Conservation (phyloP, 2,888 invertebrate species). For the Tenthredo distinguenda region DNA sequence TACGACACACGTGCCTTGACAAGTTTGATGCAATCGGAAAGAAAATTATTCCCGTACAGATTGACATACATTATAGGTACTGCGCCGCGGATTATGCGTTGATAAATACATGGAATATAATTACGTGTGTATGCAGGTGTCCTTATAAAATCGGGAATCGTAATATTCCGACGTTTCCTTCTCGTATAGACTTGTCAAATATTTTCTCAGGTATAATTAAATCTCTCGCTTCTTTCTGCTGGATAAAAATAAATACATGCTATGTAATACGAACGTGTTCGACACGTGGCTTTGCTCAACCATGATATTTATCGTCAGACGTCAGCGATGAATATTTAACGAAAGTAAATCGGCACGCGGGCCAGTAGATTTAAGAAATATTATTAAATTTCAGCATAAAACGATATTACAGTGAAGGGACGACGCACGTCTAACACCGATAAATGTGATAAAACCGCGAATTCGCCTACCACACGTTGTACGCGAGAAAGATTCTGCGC, state of each 20-base stretch:
- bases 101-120: neutral
- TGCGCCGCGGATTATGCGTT: neutral
- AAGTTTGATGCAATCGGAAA: conserved; percentile 10
- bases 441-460: neutral
- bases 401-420: neutral
- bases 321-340: neutral
- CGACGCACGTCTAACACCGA: neutral
- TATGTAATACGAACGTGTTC: conserved; percentile 11
- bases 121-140: neutral
- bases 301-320: conserved; percentile 8
- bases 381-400: neutral
- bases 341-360: neutral
- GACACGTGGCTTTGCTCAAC: conserved; percentile 10
- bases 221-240: neutral
- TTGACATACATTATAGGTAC: neutral
- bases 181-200: too few relatives aligned
- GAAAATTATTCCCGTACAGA: neutral
- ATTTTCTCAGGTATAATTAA: neutral
- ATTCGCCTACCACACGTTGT: neutral
- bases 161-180: neutral
- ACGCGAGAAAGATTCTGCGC: neutral
- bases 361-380: neutral
- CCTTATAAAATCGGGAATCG: neutral
- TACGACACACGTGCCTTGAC: neutral
- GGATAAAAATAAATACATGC: conserved; percentile 11